A percentile compares a stretch with the other conserved stretches of the same genome.
phyloP scores from a whole-genome alignment of 2,797 vertebrate genomes.

The Rhodeus uyekii region DNA sequence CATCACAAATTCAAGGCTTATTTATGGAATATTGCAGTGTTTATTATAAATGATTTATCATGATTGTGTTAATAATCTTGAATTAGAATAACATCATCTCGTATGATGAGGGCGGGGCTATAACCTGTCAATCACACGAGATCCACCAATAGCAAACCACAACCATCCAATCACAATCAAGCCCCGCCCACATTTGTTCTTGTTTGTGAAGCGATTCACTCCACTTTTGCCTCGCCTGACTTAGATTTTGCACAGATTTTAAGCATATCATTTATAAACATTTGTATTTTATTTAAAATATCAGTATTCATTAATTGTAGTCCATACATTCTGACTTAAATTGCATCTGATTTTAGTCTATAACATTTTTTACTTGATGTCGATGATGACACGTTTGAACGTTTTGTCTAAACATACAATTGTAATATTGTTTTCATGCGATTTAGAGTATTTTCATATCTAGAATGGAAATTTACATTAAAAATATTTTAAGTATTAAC shows the following conservation, averaged over 20 bases:
- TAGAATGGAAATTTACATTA: too few species aligned
- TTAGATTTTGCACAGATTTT: too few species aligned
- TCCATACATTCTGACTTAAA: not conserved
- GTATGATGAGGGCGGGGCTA: not conserved
- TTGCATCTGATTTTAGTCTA: not conserved
- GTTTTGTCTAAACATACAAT: too few species aligned
- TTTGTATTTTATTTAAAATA: too few species aligned
- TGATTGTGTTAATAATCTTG: not conserved
- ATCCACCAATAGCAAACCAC: not conserved
- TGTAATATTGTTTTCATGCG: too few species aligned
- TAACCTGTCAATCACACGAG: not conserved
- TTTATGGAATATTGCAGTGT: not conserved
- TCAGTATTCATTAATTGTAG: not conserved
- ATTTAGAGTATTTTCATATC: too few species aligned
- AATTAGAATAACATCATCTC: not conserved
- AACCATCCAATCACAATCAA: not conserved
- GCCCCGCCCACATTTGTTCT: too few species aligned
- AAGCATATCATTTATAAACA: too few species aligned
- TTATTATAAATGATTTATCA: not conserved
- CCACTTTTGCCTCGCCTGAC: too few species aligned
- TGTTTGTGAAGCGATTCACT: too few species aligned
- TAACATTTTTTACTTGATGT: not conserved
- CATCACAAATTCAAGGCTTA: not conserved
- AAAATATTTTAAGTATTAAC: too few species aligned
- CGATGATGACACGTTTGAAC: too few species aligned